A percentile compares a stretch with the other conserved stretches of the same genome.
Conservation (phyloP, 2,113 vertebrate species). For the Psophia crepitans region DNA sequence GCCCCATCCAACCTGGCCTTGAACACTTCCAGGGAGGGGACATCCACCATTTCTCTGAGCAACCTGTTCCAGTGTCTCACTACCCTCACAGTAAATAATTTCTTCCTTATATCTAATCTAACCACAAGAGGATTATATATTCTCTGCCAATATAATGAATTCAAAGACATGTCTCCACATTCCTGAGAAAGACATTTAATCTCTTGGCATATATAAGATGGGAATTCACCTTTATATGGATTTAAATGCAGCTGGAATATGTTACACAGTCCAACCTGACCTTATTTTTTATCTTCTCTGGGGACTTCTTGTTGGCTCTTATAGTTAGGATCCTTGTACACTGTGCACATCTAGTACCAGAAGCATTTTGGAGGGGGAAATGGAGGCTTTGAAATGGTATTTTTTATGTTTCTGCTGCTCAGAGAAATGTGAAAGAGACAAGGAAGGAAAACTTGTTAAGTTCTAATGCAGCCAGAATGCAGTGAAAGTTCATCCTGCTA, state of each 20-base stretch:
- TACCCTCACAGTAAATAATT: too few species aligned
- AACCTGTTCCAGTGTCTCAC: too few species aligned
- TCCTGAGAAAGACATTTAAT: background rate
- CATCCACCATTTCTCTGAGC: too few species aligned
- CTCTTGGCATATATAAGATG: background rate
- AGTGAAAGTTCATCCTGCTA: background rate
- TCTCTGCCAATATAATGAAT: background rate
- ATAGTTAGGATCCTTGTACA: background rate
- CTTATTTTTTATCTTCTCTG: background rate
- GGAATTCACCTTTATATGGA: background rate
- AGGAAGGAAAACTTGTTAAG: background rate
- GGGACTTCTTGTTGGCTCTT: background rate
- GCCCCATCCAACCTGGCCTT: too few species aligned
- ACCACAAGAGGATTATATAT: background rate
- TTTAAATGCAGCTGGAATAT: background rate
- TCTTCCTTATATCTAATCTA: too few species aligned
- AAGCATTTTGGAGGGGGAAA: background rate
- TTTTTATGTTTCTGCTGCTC: background rate
- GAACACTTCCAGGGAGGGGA: too few species aligned
- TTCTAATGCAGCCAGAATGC: background rate
- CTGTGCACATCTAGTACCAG: background rate
- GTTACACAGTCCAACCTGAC: background rate
- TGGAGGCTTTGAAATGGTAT: background rate
- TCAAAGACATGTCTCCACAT: background rate
- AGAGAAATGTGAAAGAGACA: background rate